Base-by-base conservation (phyloP, 1,140 invertebrate genomes). In the Neodiprion pinetum region DNA sequence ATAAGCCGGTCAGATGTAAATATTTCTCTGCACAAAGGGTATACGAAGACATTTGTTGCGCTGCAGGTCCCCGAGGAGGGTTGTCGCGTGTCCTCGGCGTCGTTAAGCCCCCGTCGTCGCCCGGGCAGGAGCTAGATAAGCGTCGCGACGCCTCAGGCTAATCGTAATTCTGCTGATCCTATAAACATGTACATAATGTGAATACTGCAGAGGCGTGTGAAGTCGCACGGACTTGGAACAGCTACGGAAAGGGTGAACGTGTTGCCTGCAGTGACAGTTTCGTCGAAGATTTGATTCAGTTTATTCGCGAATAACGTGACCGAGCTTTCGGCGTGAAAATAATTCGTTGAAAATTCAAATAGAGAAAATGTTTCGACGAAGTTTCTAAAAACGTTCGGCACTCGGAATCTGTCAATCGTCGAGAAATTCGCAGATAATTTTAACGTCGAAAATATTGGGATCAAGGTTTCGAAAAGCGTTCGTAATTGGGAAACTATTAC, bases 11-110 rank as follows among this genome's bases (percentile, higher is more conserved):
- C 9, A 61, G 4, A 61, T 61, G 53, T 61, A 61, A 61, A 17
- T 61, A 12, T 61, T 61, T 61, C n/a, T 61, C 53, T 9, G n/a
- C 9, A 14, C 9, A 12, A 12, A 12, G 53, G 53, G 4, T 40
- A 14, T 7, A 61, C 11, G n/a, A 61, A 61, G 53, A 61, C 53
- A 61, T 61, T 61, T 61, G 53, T 61, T 61, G 53, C 53, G 53
- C 53, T 61, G 28, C 53, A 17, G 11, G 11, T 61, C 53, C n/a
- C 28, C 28, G 28, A 40, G 7, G 53, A 61, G 53, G 53, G 53
- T 61, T 61, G 53, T 61, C 53, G 53, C 53, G 8, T 61, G 53
- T 61, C 53, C 53, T 61, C 53, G n/a, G 53, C 53, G n/a, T 61
- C 53, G 53, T 61, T 61, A 61, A 17, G n/a, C 53, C 53, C n/a